Conservation (phyloP, 92 coral and sea anemone genomes). For the Hydrozoanthus gracilis region DNA sequence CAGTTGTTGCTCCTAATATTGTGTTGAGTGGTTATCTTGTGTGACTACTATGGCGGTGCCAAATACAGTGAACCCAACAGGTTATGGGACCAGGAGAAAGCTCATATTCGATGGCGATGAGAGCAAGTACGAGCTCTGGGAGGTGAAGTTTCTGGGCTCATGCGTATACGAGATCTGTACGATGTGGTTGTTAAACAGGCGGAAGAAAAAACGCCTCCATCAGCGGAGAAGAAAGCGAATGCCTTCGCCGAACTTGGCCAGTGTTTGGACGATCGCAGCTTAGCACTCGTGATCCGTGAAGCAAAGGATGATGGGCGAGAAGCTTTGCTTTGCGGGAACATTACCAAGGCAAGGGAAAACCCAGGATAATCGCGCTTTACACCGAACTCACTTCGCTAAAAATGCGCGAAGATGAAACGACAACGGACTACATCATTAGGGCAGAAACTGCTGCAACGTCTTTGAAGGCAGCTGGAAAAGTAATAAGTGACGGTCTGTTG, state of each 20-base stretch:
- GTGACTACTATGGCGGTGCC: neutral
- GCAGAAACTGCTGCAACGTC: constrained; percentile 58
- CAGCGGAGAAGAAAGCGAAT: constrained; percentile 35
- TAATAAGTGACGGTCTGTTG: too few relatives aligned
- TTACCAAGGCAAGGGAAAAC: constrained; percentile 55
- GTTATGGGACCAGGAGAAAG: constrained; percentile 79
- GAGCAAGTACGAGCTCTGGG: constrained; percentile 65
- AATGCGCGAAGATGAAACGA: constrained; percentile 42
- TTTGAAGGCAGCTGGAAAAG: constrained; percentile 35
- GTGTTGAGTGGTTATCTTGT: neutral
- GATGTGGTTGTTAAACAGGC: constrained; percentile 44
- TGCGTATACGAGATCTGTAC: constrained; percentile 59
- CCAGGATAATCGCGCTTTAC: constrained; percentile 44
- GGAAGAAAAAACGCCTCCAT: constrained; percentile 28
- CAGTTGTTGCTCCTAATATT: constrained; percentile 16
- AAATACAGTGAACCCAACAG: constrained; percentile 16
- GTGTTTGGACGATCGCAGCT: constrained; percentile 56
- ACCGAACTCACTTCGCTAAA: constrained; percentile 50
- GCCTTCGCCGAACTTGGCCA: constrained; percentile 57
- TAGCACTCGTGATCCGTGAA: constrained; percentile 49
- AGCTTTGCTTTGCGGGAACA: constrained; percentile 49
- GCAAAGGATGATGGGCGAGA: constrained; percentile 47
- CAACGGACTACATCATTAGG: constrained; percentile 47
- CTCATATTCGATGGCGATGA: constrained; percentile 66
- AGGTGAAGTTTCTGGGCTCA: too few relatives aligned